phyloP scores from a whole-genome alignment of 2,797 vertebrate species.

The Protosalanx chinensis region DNA sequence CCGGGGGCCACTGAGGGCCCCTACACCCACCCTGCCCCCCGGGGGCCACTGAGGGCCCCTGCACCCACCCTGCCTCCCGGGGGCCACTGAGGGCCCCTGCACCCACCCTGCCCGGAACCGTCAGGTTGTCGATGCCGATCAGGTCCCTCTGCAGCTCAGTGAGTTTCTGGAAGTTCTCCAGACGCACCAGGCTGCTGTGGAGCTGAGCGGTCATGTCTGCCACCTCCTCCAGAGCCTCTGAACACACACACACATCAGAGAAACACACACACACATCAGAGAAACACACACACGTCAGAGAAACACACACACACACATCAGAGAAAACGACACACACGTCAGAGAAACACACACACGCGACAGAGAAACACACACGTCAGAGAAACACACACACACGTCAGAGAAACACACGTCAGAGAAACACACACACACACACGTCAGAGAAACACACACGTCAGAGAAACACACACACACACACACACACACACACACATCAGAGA shows the following conservation, averaged over 20 bases:
- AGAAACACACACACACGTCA: background rate
- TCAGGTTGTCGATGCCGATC: slow-evolving; percentile 86
- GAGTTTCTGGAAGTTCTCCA: slow-evolving; percentile 96
- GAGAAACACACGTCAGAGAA: background rate
- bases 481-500: background rate
- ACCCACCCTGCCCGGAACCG: slow-evolving; percentile 73
- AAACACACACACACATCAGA: background rate
- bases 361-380: no score
- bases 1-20: no score
- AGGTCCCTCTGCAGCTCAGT: slow-evolving; percentile 91
- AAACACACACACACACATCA: background rate
- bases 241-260: background rate
- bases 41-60: background rate
- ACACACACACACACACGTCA: background rate
- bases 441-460: background rate
- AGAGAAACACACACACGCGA: no score
- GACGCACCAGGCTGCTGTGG: slow-evolving; percentile 85
- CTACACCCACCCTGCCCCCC: slow-evolving; percentile 61
- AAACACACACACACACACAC: background rate
- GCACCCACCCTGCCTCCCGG: background rate
- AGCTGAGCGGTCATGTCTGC: slow-evolving; percentile 83
- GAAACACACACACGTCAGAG: background rate
- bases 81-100: background rate
- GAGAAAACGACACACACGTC: no score
- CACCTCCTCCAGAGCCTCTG: slow-evolving; percentile 87